Evolutionary conservation across 2,113 vertebrate genomes (phyloP).

Genomic region (Hepsetus odoe): DNA sequence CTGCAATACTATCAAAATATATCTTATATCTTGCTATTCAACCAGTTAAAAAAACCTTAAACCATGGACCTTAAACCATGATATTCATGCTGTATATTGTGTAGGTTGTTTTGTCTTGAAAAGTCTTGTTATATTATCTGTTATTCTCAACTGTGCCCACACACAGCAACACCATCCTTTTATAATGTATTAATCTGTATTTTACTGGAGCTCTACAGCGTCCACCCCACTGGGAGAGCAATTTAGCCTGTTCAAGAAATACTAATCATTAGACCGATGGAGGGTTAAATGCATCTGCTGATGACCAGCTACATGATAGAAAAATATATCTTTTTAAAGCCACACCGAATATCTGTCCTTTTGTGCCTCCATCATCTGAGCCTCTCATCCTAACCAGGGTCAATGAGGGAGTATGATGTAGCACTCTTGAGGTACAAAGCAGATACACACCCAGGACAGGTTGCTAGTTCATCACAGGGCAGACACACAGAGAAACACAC

Average conservation of each 20-base stretch:
- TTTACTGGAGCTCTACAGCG: conserved; percentile 21
- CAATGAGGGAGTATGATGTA: too few species aligned
- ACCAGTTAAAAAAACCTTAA: too few species aligned
- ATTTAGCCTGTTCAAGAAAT: conserved; percentile 12
- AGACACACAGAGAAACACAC: too few species aligned
- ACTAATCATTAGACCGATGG: conserved; percentile 11
- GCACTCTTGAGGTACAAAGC: too few species aligned
- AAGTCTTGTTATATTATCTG: conserved; percentile 12
- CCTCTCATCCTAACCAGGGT: too few species aligned
- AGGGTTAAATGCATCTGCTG: background rate
- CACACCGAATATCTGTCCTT: background rate
- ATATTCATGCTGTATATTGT: background rate
- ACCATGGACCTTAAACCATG: background rate
- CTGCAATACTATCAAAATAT: too few species aligned
- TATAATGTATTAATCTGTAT: conserved; percentile 9
- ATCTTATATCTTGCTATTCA: too few species aligned
- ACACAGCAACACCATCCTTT: conserved; percentile 18
- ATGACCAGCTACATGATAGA: background rate
- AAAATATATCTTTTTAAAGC: conserved; percentile 9
- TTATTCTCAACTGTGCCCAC: conserved; percentile 20
- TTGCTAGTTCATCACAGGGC: too few species aligned
- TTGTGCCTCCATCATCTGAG: too few species aligned
- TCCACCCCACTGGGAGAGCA: conserved; percentile 4
- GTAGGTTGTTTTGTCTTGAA: conserved; percentile 1
- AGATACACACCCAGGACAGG: too few species aligned